Evolutionary conservation across 2,888 invertebrate genomes (phyloP), one percentile per base, ranked within the genome.

Genomic region (Drosophila suboccidentalis): DNA sequence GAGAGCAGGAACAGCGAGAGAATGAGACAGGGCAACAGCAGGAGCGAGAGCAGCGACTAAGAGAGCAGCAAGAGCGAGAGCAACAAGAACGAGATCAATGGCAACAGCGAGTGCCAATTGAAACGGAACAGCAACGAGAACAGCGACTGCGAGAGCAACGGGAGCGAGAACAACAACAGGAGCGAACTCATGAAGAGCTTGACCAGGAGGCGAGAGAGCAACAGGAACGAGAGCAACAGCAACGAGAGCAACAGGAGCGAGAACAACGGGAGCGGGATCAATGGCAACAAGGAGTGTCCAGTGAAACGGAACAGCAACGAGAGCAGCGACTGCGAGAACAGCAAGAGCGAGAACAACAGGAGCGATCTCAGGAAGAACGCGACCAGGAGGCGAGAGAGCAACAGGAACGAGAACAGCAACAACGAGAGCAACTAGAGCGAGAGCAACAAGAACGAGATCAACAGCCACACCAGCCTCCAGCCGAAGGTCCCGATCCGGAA

Each of bases 201-300:
- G 59, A 66, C 0, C 63, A 63, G 6, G 60, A 62, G 22, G 55
- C 51, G 4, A 29, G 41, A 22, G 65, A 70, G 44, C 74, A 69
- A 26, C 44, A 60, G 5, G 71, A 75, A 9, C 58, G 64, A 3
- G 78, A 78, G 19, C 68, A 70, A 34, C 75, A 73, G 15, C 57
- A 57, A n/a, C 78, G 59, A 8, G 77, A 78, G 19, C 71, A 76
- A 8, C 38, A 9, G 0, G 38, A 50, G 3, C 43, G 73, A 6
- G 81, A 79, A 10, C 59, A 68, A 44, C 38, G 60, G 19, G 60
- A 46, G 15, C 47, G 54, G 0, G 39, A 47, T 1, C 29, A 29
- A 10, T 19, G 34, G 34, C 19, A 50, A 8, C 19, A 9, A 1
- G 19, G 13, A 8, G 2, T 9, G 4, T 36, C 50, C 4, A 50